A percentile compares a stretch with the other conserved stretches of the same genome.
phyloP scores from a whole-genome alignment of 2,797 vertebrate genomes.

The Peromyscus nudipes region DNA sequence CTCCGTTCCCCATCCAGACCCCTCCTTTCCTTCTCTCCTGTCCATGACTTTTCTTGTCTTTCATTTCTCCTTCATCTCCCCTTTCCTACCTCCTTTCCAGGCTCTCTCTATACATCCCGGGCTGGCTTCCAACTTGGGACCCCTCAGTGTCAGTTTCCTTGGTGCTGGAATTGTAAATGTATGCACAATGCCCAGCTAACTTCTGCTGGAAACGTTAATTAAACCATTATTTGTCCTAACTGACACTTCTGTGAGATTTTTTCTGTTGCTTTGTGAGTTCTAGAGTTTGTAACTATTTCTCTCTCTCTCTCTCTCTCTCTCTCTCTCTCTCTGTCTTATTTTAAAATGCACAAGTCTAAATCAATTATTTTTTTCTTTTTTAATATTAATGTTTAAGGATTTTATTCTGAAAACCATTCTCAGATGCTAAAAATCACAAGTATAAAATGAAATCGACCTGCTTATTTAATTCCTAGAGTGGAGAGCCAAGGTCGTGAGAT shows the following conservation, averaged over 20 bases:
- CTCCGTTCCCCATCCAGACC: too few species aligned
- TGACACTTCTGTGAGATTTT: conserved; percentile 85
- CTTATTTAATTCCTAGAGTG: background rate
- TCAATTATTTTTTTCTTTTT: conserved; percentile 40
- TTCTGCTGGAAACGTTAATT: conserved; percentile 75
- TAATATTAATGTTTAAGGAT: conserved; percentile 65
- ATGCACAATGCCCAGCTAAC: background rate
- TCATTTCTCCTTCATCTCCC: background rate
- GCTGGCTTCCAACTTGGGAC: background rate
- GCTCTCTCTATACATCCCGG: background rate
- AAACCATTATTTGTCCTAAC: conserved; percentile 80
- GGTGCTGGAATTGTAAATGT: too few species aligned
- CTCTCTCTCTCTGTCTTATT: background rate
- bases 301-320: background rate
- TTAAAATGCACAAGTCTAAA: background rate
- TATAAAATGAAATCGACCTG: background rate
- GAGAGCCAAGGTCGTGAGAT: background rate
- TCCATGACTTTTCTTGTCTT: background rate
- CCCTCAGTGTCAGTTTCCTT: too few species aligned
- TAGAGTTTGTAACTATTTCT: conserved; percentile 76
- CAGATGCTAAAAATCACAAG: background rate
- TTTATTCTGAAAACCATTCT: conserved; percentile 14
- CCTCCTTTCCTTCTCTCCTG: background rate
- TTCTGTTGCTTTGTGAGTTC: conserved; percentile 86
- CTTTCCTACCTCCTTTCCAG: background rate